A percentile compares a stretch with the other conserved stretches of the same genome.
phyloP scores from a whole-genome alignment of 2,113 vertebrate genomes.

The Diadophis punctatus region DNA sequence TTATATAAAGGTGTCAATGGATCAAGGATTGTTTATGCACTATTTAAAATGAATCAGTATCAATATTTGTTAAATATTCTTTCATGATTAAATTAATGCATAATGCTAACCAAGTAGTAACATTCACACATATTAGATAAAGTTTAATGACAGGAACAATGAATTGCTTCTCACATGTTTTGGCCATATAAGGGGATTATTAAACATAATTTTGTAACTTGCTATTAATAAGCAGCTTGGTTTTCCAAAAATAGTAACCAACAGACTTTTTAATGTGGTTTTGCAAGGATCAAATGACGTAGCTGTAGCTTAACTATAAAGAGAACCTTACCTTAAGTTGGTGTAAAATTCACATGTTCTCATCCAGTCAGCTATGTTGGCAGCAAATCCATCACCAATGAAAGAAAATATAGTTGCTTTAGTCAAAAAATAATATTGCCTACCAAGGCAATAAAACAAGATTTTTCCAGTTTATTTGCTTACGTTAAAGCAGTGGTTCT shows the following conservation, averaged over 20 bases:
- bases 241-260: slow-evolving; percentile 23
- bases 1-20: background rate
- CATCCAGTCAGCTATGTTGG: background rate
- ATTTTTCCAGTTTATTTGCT: background rate
- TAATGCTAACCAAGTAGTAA: slow-evolving; percentile 14
- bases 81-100: slow-evolving; percentile 51
- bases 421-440: background rate
- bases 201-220: slow-evolving; percentile 12
- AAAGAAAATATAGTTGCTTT: background rate
- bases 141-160: slow-evolving; percentile 51
- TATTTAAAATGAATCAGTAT: background rate
- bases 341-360: background rate
- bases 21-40: background rate
- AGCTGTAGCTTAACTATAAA: background rate
- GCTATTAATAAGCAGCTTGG: slow-evolving; percentile 19
- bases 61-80: slow-evolving; percentile 22
- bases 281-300: background rate
- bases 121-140: slow-evolving; percentile 30
- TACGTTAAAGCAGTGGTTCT: no score
- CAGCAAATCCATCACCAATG: background rate
- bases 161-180: background rate
- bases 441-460: background rate
- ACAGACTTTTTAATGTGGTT: background rate
- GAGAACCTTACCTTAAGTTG: slow-evolving; percentile 2
- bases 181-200: background rate